Evolutionary conservation across 2,797 vertebrate species (phyloP), one percentile per base, ranked within the genome.

Genomic region (Carduelis carduelis): DNA sequence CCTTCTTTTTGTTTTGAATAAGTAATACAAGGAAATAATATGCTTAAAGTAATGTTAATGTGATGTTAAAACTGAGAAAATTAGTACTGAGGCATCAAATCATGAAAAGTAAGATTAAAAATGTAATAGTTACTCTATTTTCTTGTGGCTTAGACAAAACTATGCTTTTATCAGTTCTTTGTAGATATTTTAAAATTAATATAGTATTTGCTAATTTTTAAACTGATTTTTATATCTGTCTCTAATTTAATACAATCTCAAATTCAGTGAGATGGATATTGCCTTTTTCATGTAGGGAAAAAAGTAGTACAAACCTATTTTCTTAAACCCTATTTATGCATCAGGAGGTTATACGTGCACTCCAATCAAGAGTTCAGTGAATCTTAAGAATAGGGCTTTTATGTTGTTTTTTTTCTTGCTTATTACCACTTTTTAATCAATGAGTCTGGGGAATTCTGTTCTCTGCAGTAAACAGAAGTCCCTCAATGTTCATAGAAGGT

Each of bases 271-370:
- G 3, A 28, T 59, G 26, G 18, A 2, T 35, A 35, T 55, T 84
- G n/a, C 2, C 7, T 53, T 72, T 65, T 61, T 61, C 26, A 28
- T 5, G 9, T 44, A 72, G 35, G 15, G 72, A 64, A 35, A 59
- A 27, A 30, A 53, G 34, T 2, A 2, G 8, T 61, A 3, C 2
- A 2, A 46, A n/a, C 2, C 6, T 34, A 6, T 52, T 75, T 88
- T 68, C 16, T 35, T 52, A 66, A 56, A 56, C 10, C 2, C 2
- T n/a, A 1, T 30, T 57, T 56, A 12, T 75, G 9, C 8, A 13
- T 44, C 49, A 32, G 19, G 22, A 68, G 9, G 39, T 18, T 49
- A 43, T 43, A 43, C 18, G 8, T 43, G 19, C 41, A 9, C 41
- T 43, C 41, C 16, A 43, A 19, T 43, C 18, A 43, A 19, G 41